Evolutionary conservation across 1,140 invertebrate species (phyloP).

Genomic region (Lethocerus indicus): DNA sequence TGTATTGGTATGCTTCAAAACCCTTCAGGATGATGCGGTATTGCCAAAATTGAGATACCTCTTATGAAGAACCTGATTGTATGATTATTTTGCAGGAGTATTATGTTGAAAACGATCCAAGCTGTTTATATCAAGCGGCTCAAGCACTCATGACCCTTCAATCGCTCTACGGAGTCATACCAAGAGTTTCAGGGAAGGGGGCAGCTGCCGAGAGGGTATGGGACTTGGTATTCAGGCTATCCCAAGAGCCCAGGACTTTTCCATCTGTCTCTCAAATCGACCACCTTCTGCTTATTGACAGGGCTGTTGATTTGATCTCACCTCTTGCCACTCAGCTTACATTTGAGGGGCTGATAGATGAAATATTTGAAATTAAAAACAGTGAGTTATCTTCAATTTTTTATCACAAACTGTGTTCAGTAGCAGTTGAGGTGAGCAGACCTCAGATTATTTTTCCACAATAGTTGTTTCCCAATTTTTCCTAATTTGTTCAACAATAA

Average conservation of each 20-base stretch:
- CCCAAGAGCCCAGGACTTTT: conserved; percentile 45
- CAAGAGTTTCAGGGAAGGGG: conserved; percentile 80
- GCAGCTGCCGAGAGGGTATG: conserved; percentile 71
- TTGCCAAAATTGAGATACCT: no score
- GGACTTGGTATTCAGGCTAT: conserved; percentile 67
- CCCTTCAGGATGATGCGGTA: no score
- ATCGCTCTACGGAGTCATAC: conserved; percentile 75
- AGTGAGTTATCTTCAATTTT: conserved; percentile 37
- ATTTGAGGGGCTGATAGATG: conserved; percentile 94
- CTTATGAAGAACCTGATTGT: background rate
- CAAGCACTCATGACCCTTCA: conserved; percentile 95
- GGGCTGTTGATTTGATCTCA: conserved; percentile 80
- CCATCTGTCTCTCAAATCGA: conserved; percentile 53
- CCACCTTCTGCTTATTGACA: conserved; percentile 73
- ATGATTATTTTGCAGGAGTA: conserved; percentile 43
- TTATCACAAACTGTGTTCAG: no score
- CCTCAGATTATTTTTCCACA: no score
- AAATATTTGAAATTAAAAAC: conserved; percentile 59
- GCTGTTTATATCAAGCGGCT: conserved; percentile 61
- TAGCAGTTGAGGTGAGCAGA: no score
- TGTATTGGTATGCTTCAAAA: no score
- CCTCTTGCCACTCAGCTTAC: conserved; percentile 88
- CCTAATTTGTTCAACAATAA: no score
- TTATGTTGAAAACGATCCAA: conserved; percentile 73
- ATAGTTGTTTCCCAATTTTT: no score